Conservation (phyloP, 2,797 vertebrate genomes). For the Nannoperca obscura region DNA sequence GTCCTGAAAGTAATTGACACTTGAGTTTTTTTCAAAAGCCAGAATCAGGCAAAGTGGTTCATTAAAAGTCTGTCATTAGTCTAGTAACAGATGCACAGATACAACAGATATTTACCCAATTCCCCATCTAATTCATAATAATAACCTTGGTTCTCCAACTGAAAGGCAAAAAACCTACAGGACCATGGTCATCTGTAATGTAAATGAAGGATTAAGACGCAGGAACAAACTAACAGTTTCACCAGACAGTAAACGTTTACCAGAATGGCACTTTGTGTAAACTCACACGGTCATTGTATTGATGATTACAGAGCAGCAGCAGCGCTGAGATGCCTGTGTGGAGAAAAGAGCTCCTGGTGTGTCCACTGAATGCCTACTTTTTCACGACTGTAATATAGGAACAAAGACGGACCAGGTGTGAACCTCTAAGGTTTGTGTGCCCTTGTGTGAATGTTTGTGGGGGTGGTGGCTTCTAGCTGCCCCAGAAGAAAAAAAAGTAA, state of each 20-base stretch:
- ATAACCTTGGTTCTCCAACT: constrained; percentile 33
- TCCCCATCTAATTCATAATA: constrained; percentile 41
- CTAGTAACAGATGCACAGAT: constrained; percentile 17
- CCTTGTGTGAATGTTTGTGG: constrained; percentile 40
- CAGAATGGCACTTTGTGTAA: constrained; percentile 69
- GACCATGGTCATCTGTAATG: constrained; percentile 48
- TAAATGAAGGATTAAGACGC: constrained; percentile 53
- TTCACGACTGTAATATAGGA: constrained; percentile 63
- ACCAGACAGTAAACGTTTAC: constrained; percentile 69
- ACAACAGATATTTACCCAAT: constrained; percentile 58
- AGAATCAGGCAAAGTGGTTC: neutral
- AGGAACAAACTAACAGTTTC: constrained; percentile 67
- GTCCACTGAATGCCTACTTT: constrained; percentile 50
- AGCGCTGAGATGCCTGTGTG: constrained; percentile 53
- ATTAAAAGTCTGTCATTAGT: constrained; percentile 11
- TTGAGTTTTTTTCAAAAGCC: neutral
- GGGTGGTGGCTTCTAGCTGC: constrained; percentile 50
- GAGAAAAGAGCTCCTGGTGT: constrained; percentile 41
- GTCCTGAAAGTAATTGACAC: neutral
- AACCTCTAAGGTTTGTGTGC: constrained; percentile 20
- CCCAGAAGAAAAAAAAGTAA: constrained; percentile 59
- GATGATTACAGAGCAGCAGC: constrained; percentile 77
- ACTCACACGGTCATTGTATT: constrained; percentile 72
- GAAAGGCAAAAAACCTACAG: constrained; percentile 44
- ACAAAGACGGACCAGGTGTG: constrained; percentile 79